phyloP scores from a whole-genome alignment of 2,888 invertebrate species.

The Eilema griseolum region DNA sequence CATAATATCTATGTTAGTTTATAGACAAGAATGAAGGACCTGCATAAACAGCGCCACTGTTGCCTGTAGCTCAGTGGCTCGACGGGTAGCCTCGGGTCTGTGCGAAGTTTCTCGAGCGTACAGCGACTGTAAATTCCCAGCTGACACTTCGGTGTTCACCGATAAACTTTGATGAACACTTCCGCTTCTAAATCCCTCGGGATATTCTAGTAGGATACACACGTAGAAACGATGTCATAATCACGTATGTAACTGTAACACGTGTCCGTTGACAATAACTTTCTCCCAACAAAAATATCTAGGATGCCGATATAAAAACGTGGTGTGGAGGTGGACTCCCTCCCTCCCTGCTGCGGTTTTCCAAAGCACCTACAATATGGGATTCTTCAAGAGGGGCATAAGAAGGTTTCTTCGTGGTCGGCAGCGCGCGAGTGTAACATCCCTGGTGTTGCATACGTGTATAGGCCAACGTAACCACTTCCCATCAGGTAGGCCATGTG shows the following conservation, averaged over 20 bases:
- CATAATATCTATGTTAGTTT: not conserved
- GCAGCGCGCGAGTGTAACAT: too few relatives aligned
- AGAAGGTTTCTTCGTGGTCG: too few relatives aligned
- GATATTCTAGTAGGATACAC: not conserved
- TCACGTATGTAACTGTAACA: not conserved
- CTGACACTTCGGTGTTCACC: slow-evolving; percentile 1
- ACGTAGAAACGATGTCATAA: not conserved
- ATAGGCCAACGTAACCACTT: too few relatives aligned
- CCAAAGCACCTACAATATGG: too few relatives aligned
- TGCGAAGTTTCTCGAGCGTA: not conserved
- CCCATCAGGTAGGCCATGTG: too few relatives aligned
- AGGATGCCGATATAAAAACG: not conserved
- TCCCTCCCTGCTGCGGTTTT: too few relatives aligned
- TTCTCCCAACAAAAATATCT: not conserved
- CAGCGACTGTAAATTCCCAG: not conserved
- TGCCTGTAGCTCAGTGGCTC: not conserved
- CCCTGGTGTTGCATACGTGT: too few relatives aligned
- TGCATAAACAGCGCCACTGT: not conserved
- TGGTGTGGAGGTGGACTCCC: too few relatives aligned
- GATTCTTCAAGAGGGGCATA: too few relatives aligned
- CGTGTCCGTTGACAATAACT: not conserved
- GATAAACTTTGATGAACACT: slow-evolving; percentile 2
- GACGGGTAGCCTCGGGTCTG: not conserved
- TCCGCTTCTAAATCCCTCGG: not conserved
- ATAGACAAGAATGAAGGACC: not conserved